A percentile compares a stretch with the other conserved stretches of the same genome.
Evolutionary conservation across 2,888 invertebrate genomes (phyloP).

Genomic region (Temnothorax rugatulus): DNA sequence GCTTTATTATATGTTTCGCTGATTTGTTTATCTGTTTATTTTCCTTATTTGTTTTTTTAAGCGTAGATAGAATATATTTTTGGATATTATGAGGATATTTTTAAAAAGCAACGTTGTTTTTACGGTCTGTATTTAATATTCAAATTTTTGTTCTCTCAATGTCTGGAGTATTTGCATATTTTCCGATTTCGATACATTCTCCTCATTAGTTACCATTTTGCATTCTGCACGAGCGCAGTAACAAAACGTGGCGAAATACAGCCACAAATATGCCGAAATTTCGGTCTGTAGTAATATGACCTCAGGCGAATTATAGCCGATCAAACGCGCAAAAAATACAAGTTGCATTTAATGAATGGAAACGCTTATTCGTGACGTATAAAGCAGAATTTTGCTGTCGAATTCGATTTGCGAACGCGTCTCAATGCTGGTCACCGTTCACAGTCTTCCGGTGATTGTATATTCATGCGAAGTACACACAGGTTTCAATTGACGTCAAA

Average conservation of each 20-base stretch:
- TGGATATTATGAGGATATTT: not conserved
- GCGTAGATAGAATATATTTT: not conserved
- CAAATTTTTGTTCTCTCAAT: not conserved
- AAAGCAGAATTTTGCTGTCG: not conserved
- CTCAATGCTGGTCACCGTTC: not conserved
- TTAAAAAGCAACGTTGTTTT: not conserved
- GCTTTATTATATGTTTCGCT: not conserved
- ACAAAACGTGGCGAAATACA: constrained; percentile 57
- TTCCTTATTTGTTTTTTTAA: not conserved
- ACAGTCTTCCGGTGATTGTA: not conserved
- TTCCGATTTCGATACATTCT: not conserved
- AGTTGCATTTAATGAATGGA: constrained; percentile 55
- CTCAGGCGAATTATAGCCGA: constrained; percentile 62
- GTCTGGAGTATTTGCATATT: not conserved
- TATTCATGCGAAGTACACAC: not conserved
- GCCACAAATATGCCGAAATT: constrained; percentile 19
- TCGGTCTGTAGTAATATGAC: constrained; percentile 18
- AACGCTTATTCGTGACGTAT: constrained; percentile 2
- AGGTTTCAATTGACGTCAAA: constrained; percentile 25
- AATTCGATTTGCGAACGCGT: not conserved
- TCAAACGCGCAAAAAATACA: constrained; percentile 60
- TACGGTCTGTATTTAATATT: not conserved
- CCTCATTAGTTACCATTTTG: not conserved
- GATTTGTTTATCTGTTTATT: not conserved
- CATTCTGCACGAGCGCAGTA: constrained; percentile 14